A percentile compares a stretch with the other conserved stretches of the same genome.
Conservation (phyloP, 2,888 invertebrate species). For the Eupeodes latifasciatus region DNA sequence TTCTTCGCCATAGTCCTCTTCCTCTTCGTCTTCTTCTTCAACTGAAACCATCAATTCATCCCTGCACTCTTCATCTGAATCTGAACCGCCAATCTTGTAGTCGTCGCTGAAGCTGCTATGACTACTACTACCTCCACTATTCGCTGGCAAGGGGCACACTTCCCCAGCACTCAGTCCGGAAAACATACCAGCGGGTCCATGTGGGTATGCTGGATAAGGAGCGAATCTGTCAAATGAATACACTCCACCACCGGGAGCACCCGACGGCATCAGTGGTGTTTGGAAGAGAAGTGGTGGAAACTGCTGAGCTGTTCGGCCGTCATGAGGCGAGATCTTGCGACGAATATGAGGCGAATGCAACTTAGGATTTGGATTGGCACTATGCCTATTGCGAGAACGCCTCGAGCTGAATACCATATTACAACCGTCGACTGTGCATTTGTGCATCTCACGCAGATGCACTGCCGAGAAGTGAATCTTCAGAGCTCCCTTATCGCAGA, state of each 20-base stretch:
- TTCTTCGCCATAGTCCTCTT: constrained; percentile 77
- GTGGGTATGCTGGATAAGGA: constrained; percentile 56
- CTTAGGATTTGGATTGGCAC: constrained; percentile 98
- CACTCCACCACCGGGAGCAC: constrained; percentile 86
- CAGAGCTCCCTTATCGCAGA: constrained; percentile 99
- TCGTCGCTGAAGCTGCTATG: constrained; percentile 80
- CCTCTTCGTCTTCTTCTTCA: constrained; percentile 77
- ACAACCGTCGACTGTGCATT: constrained; percentile 98
- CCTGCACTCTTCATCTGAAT: constrained; percentile 75
- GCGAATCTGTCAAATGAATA: constrained; percentile 85
- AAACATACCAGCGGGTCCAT: constrained; percentile 59
- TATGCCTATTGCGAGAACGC: constrained; percentile 96
- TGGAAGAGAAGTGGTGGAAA: constrained; percentile 88
- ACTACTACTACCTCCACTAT: constrained; percentile 78
- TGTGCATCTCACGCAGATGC: constrained; percentile 99
- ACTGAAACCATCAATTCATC: constrained; percentile 70
- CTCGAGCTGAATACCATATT: constrained; percentile 99
- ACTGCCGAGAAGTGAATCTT: constrained; percentile 99
- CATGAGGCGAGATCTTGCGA: constrained; percentile 96
- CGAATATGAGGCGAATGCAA: constrained; percentile 97
- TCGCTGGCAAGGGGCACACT: constrained; percentile 42
- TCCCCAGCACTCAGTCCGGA: constrained; percentile 38
- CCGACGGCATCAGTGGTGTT: constrained; percentile 84
- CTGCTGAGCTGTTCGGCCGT: constrained; percentile 92
- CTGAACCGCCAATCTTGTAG: constrained; percentile 78